Evolutionary conservation across 2,888 invertebrate genomes (phyloP), one percentile per base, ranked within the genome.

Genomic region (Ephialtes manifestator): DNA sequence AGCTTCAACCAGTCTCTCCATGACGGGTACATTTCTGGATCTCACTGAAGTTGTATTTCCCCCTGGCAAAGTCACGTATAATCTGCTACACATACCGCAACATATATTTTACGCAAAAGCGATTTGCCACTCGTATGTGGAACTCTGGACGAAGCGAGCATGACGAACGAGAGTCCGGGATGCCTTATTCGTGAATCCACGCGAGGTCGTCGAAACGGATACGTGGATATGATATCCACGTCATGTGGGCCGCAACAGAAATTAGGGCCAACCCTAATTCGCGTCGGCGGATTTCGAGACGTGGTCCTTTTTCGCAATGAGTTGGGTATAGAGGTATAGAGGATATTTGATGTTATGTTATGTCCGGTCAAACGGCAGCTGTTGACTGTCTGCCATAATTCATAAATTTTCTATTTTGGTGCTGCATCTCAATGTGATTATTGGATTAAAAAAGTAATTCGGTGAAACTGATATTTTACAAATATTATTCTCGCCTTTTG

Each of bases 231-330:
- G 76, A 55, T 55, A 81, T 58, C 67, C 71, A 43, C 65, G 63
- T 67, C 77, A 72, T 82, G 82, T 82, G 82, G 82, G 77, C 43
- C 67, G 82, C 65, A 58, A 55, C 77, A 77, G 77, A 82, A 82
- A 82, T 82, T 82, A 82, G 82, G 82, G 72, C 43, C 77, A 77
- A 67, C 67, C 77, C 77, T 82, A 77, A 82, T 82, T 82, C 77
- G 82, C 77, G 46, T 72, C 71, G 77, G 77, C 77, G 82, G 72
- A 35, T 51, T 72, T 82, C 46, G 72, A 43, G 77, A 82, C 77
- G 82, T 77, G 65, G 77, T 82, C 77, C 77, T 77, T 82, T 82
- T 82, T 82, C 67, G 24, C 82, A 68, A 82, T 82, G 77, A 77
- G 39, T 8, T 8, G 10, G 48, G 31, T 63, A n/a, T n/a, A n/a